phyloP scores from a whole-genome alignment of 2,888 invertebrate species.

The Ophraella communa region DNA sequence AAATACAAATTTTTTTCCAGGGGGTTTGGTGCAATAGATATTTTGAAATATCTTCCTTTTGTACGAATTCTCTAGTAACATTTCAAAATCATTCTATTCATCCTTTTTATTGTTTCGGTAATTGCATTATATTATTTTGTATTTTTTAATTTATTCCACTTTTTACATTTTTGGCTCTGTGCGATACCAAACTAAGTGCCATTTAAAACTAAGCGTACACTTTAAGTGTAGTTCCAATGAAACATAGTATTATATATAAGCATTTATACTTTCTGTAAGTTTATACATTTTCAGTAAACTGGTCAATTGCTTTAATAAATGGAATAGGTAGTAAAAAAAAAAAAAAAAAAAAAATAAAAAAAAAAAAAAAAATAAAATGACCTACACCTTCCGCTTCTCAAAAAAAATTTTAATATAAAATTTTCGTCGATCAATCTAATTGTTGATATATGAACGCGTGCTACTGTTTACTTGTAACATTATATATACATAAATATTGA shows the following conservation, averaged over 20 bases:
- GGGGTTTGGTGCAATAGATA: conserved; percentile 46
- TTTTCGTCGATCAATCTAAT: no score
- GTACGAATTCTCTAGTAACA: conserved; percentile 25
- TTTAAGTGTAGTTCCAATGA: conserved; percentile 41
- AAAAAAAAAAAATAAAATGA: no score
- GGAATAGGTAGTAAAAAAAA: conserved; percentile 25
- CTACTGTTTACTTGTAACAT: no score
- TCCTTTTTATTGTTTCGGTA: conserved; percentile 11
- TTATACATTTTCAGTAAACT: conserved; percentile 47
- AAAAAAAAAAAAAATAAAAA: no score
- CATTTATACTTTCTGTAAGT: conserved; percentile 47
- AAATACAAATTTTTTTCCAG: conserved; percentile 42
- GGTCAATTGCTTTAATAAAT: conserved; percentile 47
- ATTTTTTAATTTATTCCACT: conserved; percentile 30
- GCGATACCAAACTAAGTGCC: conserved; percentile 51
- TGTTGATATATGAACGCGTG: no score
- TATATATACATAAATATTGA: no score
- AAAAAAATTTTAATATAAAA: no score
- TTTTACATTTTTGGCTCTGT: conserved; percentile 40
- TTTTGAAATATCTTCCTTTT: conserved; percentile 28
- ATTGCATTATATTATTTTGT: conserved; percentile 35
- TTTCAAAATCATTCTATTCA: conserved; percentile 28
- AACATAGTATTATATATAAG: conserved; percentile 43
- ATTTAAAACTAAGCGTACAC: conserved; percentile 45
- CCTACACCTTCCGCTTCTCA: no score